Evolutionary conservation across 1,140 invertebrate species (phyloP).

Genomic region (Diachasmimorpha longicaudata): DNA sequence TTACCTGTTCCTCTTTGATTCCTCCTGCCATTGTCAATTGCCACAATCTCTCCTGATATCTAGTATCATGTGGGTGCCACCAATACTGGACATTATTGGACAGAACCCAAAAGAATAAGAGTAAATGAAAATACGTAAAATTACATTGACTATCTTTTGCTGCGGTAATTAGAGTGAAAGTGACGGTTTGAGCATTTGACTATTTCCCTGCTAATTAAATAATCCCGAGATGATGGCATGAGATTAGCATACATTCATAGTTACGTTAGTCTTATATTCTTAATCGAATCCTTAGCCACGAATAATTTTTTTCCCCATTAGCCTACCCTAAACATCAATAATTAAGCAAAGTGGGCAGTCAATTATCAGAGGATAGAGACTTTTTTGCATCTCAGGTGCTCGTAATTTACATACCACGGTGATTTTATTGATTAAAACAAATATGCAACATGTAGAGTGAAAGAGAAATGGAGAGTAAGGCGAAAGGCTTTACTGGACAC

Average conservation of each 20-base stretch:
- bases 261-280: not conserved
- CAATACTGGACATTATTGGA: too few relatives aligned
- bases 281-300: not conserved
- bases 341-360: not conserved
- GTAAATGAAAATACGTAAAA: not conserved
- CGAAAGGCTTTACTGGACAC: not conserved
- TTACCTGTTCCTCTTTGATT: not conserved
- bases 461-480: not conserved
- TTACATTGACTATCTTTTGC: not conserved
- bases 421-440: not conserved
- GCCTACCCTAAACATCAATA: not conserved
- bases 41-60: too few relatives aligned
- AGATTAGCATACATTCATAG: not conserved
- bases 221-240: slow-evolving; percentile 8
- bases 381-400: not conserved
- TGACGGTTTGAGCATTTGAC: not conserved
- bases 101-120: not conserved
- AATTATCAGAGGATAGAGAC: not conserved
- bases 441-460: not conserved
- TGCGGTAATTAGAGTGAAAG: not conserved
- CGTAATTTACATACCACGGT: not conserved
- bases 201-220: slow-evolving; percentile 22
- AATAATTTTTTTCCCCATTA: not conserved
- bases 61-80: too few relatives aligned
- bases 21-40: not conserved